phyloP scores from a whole-genome alignment of 2,797 vertebrate species.

The Coccyzus lansbergi region DNA sequence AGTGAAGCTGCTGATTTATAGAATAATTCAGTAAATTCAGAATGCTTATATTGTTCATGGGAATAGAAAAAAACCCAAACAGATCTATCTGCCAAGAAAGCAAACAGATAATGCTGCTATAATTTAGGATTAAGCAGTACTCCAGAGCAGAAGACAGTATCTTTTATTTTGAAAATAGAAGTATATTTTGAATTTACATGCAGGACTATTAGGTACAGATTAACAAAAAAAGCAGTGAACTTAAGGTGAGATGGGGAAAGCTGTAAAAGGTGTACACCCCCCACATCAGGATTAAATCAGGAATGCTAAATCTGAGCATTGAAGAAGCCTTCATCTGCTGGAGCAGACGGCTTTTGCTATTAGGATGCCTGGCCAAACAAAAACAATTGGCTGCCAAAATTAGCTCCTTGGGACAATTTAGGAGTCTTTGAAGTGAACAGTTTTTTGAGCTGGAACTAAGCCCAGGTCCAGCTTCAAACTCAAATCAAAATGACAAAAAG shows the following conservation, averaged over 20 bases:
- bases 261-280: neutral
- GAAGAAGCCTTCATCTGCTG: conserved; percentile 58
- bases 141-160: neutral
- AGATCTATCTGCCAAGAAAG: neutral
- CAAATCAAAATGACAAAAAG: conserved; percentile 80
- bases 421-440: conserved; percentile 78
- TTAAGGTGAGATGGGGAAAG: neutral
- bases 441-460: conserved; percentile 80
- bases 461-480: conserved; percentile 79
- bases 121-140: neutral
- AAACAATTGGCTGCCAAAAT: conserved; percentile 80
- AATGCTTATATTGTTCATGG: neutral
- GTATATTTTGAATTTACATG: neutral
- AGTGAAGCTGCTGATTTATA: neutral
- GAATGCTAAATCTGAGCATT: conserved; percentile 40
- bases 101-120: neutral
- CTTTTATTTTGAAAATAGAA: neutral
- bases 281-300: conserved; percentile 14
- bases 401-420: conserved; percentile 82
- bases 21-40: neutral
- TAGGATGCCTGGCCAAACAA: conserved; percentile 77
- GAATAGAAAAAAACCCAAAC: neutral
- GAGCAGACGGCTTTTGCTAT: conserved; percentile 76
- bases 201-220: neutral
- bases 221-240: conserved; percentile 16